Conservation (phyloP, 1,140 invertebrate genomes). For the Phymorhynchus buccinoides region DNA sequence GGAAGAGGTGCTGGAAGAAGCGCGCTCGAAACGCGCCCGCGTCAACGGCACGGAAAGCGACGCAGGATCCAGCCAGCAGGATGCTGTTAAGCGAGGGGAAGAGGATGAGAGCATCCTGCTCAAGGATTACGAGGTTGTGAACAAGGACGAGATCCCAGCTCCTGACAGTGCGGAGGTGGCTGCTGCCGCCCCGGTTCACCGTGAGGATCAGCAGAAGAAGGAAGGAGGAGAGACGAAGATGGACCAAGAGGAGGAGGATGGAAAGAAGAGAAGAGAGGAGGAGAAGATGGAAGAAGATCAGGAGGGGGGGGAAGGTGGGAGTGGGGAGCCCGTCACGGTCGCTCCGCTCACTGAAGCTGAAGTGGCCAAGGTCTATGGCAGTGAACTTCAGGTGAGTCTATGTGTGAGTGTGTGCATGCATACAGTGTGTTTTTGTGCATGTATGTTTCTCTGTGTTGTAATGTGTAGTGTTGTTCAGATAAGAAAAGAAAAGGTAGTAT, state of each 20-base stretch:
- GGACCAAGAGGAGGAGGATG: no score
- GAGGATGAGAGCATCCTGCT: slow-evolving; percentile 43
- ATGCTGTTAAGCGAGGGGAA: no score
- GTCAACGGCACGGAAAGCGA: slow-evolving; percentile 36
- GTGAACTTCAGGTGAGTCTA: slow-evolving; percentile 21
- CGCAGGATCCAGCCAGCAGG: not conserved
- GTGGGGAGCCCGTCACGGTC: slow-evolving; percentile 2
- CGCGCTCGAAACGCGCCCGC: slow-evolving; percentile 6
- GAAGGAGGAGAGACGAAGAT: not conserved
- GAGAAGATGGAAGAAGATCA: not conserved
- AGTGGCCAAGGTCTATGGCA: slow-evolving; percentile 44
- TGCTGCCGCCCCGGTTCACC: slow-evolving; percentile 30
- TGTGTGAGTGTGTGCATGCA: not conserved
- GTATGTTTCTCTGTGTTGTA: no score
- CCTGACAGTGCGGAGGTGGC: slow-evolving; percentile 64
- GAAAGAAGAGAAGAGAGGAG: no score
- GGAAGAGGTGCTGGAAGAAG: slow-evolving; percentile 9
- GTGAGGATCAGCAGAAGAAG: not conserved
- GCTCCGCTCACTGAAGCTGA: slow-evolving; percentile 48
- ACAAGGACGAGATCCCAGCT: slow-evolving; percentile 63
- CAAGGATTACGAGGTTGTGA: slow-evolving; percentile 65
- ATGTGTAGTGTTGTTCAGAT: no score
- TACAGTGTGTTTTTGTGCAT: slow-evolving; percentile 19
- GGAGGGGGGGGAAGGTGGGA: not conserved
- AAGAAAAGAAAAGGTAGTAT: no score